phyloP scores from a whole-genome alignment of 2,797 vertebrate species.

The Chiloscyllium punctatum region DNA sequence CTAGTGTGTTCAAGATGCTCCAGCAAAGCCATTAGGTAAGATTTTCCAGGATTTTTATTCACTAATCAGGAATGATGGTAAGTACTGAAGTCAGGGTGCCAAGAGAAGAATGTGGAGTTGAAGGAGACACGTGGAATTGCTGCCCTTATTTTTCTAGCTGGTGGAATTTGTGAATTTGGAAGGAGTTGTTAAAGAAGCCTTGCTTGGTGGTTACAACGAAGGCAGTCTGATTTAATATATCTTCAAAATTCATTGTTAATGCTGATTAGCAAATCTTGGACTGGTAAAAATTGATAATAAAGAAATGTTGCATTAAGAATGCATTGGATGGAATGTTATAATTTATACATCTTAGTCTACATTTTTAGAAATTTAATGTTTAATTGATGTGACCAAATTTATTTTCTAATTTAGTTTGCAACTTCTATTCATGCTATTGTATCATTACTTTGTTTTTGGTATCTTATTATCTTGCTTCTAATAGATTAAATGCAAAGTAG shows the following conservation, averaged over 20 bases:
- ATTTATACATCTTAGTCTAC: neutral
- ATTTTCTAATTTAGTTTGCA: constrained; percentile 8
- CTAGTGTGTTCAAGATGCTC: neutral
- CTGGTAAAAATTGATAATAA: neutral
- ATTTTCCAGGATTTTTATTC: neutral
- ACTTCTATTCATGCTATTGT: neutral
- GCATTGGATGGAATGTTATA: neutral
- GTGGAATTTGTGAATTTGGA: too few species aligned
- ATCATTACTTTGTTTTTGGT: neutral
- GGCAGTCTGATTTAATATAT: neutral
- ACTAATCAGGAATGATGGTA: neutral
- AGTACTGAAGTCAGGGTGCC: neutral
- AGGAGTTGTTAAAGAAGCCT: neutral
- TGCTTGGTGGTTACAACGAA: neutral
- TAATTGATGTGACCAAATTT: neutral
- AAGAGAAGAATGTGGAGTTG: neutral
- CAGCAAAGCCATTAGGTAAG: neutral
- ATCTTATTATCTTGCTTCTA: neutral
- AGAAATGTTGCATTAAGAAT: neutral
- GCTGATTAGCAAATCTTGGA: neutral
- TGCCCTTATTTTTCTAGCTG: neutral
- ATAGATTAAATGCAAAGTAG: neutral
- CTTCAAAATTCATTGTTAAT: neutral
- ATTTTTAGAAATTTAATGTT: neutral
- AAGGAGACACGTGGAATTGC: neutral